phyloP scores from a whole-genome alignment of 2,888 invertebrate genomes.

The Elgonia sp. region DNA sequence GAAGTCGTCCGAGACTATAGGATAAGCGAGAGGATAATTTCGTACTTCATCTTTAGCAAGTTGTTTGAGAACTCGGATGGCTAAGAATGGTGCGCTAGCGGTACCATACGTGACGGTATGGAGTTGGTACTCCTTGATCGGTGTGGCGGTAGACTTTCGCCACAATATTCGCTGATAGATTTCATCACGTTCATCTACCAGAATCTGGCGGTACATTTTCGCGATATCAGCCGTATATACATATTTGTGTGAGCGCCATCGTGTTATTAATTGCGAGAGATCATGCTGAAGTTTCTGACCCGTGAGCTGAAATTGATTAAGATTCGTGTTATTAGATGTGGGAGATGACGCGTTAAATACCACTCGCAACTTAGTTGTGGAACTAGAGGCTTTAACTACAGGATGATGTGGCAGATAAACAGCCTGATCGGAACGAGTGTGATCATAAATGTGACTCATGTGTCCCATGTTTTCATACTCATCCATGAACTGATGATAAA shows the following conservation, averaged over 20 bases:
- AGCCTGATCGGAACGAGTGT: not conserved
- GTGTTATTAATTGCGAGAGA: too few species aligned
- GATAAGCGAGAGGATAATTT: not conserved
- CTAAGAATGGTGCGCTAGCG: not conserved
- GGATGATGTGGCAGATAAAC: conserved; percentile 29
- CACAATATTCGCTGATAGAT: not conserved
- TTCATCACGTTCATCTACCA: not conserved
- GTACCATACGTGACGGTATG: not conserved
- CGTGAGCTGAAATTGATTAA: too few species aligned
- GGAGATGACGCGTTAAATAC: not conserved
- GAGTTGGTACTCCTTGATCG: not conserved
- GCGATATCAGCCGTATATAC: too few species aligned
- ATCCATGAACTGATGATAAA: conserved; percentile 8
- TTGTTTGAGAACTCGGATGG: not conserved
- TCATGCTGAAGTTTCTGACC: too few species aligned
- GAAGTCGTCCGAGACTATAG: not conserved
- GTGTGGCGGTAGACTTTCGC: not conserved
- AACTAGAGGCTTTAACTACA: not conserved
- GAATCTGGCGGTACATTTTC: too few species aligned
- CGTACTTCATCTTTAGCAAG: not conserved
- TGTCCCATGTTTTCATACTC: conserved; percentile 37
- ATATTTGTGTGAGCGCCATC: too few species aligned
- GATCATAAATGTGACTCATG: conserved; percentile 14
- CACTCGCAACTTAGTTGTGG: not conserved
- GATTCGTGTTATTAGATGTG: too few species aligned